Conservation (phyloP, 2,797 vertebrate species). For the Micrastur ruficollis region DNA sequence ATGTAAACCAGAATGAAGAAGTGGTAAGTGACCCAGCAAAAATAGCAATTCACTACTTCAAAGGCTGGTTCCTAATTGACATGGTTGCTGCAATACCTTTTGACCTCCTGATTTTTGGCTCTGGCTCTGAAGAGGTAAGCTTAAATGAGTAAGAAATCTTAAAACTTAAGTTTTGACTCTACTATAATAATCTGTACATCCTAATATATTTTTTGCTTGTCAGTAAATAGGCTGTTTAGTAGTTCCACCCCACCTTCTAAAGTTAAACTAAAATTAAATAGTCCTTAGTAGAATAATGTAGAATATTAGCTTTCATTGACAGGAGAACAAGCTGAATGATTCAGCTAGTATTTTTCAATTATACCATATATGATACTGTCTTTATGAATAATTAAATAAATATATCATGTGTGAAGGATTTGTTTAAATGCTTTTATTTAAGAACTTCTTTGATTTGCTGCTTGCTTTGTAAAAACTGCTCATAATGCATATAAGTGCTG, state of each 20-base stretch:
- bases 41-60: conserved; percentile 99
- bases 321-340: neutral
- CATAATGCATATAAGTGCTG: neutral
- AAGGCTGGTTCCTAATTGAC: conserved; percentile 99
- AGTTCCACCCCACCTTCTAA: neutral
- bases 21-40: conserved; percentile 97
- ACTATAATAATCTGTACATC: neutral
- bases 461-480: neutral
- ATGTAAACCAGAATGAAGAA: conserved; percentile 97
- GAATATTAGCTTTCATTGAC: neutral
- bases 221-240: neutral
- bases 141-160: neutral
- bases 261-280: neutral
- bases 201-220: neutral
- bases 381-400: neutral
- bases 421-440: neutral
- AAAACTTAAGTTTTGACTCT: neutral
- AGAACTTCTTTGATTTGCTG: neutral
- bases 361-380: neutral
- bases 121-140: conserved; percentile 98
- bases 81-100: conserved; percentile 99
- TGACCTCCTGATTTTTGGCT: conserved; percentile 98
- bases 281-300: neutral
- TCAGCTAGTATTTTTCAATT: neutral
- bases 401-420: neutral